phyloP scores from a whole-genome alignment of 2,797 vertebrate species.

The Emys orbicularis region DNA sequence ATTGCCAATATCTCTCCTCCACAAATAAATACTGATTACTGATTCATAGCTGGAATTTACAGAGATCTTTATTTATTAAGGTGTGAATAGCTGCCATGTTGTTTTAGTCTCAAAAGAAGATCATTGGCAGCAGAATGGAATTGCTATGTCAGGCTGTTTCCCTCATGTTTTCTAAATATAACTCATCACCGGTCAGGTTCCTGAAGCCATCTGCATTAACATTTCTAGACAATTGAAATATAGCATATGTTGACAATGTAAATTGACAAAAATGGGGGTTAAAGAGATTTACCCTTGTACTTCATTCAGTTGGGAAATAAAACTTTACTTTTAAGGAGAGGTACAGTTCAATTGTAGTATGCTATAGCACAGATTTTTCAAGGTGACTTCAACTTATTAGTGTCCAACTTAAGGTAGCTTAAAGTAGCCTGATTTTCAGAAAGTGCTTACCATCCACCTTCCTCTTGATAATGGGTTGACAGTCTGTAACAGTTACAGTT shows the following conservation, averaged over 20 bases:
- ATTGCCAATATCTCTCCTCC: not conserved
- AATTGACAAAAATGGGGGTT: not conserved
- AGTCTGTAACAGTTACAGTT: not conserved
- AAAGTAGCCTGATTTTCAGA: not conserved
- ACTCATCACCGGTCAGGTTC: conserved; percentile 9
- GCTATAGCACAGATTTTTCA: not conserved
- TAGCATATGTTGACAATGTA: not conserved
- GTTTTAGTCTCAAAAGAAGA: not conserved
- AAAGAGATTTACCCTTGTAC: not conserved
- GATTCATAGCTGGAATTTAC: not conserved
- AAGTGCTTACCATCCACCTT: not conserved
- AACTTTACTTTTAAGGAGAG: not conserved
- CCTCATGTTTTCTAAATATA: conserved; percentile 42
- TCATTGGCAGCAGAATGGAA: not conserved
- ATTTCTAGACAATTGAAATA: not conserved
- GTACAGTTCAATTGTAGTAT: not conserved
- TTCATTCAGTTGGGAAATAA: not conserved
- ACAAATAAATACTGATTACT: not conserved
- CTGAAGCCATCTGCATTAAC: conserved; percentile 12
- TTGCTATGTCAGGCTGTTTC: not conserved
- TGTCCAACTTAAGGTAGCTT: not conserved
- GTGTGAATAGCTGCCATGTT: not conserved
- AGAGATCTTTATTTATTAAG: not conserved
- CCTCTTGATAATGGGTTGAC: not conserved
- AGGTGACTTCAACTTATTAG: not conserved